These are phyloP conservation scores for Phymatocera aterrima DNA, from an alignment of 2,888 invertebrate genomes.

Conservation along the genomic window DNA sequence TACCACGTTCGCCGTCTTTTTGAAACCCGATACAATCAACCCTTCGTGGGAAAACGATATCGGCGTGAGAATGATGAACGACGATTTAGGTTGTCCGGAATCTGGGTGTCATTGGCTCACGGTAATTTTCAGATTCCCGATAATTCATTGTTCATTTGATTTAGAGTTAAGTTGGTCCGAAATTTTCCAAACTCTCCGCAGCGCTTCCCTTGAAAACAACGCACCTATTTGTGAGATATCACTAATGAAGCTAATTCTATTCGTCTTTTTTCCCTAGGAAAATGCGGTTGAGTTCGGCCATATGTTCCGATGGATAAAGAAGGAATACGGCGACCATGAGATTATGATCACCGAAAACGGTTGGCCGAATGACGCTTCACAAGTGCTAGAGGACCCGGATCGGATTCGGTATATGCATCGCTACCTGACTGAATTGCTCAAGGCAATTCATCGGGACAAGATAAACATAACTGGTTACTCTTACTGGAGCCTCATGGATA, in stretches of 20 bases:
- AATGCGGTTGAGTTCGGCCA: slow-evolving; percentile 74
- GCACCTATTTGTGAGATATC: background rate
- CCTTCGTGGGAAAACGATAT: slow-evolving; percentile 49
- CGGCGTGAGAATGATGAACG: slow-evolving; percentile 76
- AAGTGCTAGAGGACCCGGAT: slow-evolving; percentile 64
- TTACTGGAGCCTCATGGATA: slow-evolving; percentile 75
- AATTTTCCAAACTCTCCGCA: background rate
- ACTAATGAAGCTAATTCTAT: background rate
- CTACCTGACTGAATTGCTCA: slow-evolving; percentile 59
- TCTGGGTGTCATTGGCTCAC: slow-evolving; percentile 79
- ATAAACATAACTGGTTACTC: slow-evolving; percentile 67
- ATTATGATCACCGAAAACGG: slow-evolving; percentile 76
- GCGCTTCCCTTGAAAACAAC: background rate
- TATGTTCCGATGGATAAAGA: slow-evolving; percentile 70
- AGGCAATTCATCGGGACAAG: slow-evolving; percentile 44
- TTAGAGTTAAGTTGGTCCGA: background rate
- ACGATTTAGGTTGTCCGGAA: slow-evolving; percentile 80
- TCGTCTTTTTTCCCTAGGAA: slow-evolving; percentile 56
- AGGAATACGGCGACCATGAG: slow-evolving; percentile 68
- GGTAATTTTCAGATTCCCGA: slow-evolving; percentile 70
- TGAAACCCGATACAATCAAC: slow-evolving; percentile 27
- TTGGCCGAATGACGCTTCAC: slow-evolving; percentile 59
- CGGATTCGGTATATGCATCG: slow-evolving; percentile 53
- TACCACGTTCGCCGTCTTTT: slow-evolving; percentile 61
- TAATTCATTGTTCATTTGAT: background rate